phyloP scores from a whole-genome alignment of 2,797 vertebrate genomes.

The Clangula hyemalis region DNA sequence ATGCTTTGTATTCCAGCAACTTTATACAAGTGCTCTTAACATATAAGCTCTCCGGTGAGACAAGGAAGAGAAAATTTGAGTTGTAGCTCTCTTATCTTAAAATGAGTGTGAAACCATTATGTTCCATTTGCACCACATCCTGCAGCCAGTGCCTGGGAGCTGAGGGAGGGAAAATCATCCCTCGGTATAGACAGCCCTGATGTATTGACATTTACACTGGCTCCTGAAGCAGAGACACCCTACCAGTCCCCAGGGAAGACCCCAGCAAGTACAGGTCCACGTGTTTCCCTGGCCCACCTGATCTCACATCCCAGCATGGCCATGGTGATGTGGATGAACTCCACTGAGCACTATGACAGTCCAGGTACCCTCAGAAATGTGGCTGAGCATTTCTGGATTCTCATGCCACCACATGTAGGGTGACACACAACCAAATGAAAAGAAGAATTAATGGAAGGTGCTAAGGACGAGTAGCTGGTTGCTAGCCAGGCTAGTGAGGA shows the following conservation, averaged over 20 bases:
- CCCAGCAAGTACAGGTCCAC: background rate
- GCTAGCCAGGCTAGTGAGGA: background rate
- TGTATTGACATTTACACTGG: rapidly evolving
- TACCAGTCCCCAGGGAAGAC: rapidly evolving
- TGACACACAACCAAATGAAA: background rate
- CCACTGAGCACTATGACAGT: rapidly evolving
- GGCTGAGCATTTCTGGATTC: background rate
- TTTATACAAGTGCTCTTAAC: slow-evolving; percentile 22
- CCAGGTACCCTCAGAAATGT: background rate
- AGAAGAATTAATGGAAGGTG: background rate
- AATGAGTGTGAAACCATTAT: background rate
- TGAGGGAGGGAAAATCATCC: background rate
- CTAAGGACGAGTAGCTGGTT: background rate
- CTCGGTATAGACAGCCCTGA: background rate
- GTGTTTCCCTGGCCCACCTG: background rate
- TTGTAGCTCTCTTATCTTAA: slow-evolving; percentile 24
- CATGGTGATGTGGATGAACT: rapidly evolving
- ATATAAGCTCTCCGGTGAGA: background rate
- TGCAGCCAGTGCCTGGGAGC: rapidly evolving
- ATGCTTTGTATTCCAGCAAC: background rate
- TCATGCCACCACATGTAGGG: background rate
- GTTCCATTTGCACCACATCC: background rate
- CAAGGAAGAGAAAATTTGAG: slow-evolving; percentile 2
- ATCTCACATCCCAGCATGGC: background rate
- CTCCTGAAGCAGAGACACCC: background rate